phyloP scores from a whole-genome alignment of 2,113 vertebrate species.

The Calcarius ornatus region DNA sequence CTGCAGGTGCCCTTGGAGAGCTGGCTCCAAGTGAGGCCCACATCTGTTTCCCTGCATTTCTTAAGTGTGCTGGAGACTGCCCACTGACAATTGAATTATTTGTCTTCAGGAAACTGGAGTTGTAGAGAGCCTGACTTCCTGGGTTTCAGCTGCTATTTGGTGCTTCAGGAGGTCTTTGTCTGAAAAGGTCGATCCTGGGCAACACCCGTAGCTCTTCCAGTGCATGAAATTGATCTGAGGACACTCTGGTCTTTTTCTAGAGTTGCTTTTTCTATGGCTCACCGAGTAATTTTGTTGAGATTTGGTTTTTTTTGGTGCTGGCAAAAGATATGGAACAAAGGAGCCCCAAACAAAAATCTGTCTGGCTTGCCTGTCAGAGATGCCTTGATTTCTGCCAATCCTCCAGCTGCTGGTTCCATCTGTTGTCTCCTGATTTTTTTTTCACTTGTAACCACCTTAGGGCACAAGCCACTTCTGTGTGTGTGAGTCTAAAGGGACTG shows the following conservation, averaged over 20 bases:
- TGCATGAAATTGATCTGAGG: neutral
- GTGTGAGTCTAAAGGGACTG: neutral
- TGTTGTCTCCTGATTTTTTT: conserved; percentile 24
- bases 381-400: neutral
- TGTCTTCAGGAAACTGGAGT: neutral
- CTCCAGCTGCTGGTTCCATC: conserved; percentile 47
- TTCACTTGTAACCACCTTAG: conserved; percentile 5
- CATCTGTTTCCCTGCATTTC: neutral
- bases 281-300: neutral
- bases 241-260: neutral
- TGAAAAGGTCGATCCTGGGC: neutral
- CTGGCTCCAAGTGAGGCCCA: neutral
- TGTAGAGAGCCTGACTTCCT: neutral
- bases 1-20: neutral
- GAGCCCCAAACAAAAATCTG: neutral
- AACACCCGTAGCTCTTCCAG: neutral
- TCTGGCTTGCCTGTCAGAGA: neutral
- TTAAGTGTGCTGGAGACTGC: neutral
- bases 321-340: neutral
- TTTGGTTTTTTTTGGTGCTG: neutral
- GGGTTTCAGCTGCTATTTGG: neutral
- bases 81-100: neutral
- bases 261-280: neutral
- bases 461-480: neutral
- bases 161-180: neutral